Evolutionary conservation across 2,113 vertebrate genomes (phyloP).

Genomic region (Loxodonta africana): DNA sequence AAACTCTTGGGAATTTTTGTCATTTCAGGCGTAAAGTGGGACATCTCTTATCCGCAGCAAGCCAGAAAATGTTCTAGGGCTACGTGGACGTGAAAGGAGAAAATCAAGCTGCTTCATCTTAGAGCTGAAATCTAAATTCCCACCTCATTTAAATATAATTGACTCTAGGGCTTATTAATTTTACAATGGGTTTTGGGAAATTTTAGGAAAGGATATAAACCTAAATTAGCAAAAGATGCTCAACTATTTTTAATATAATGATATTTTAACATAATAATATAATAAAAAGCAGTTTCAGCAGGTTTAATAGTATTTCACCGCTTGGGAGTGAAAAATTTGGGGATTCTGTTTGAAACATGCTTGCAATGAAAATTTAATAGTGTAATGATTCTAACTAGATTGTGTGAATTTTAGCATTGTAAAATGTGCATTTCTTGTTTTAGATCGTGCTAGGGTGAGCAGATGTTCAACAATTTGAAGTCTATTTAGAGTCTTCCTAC

Average conservation of each 20-base stretch:
- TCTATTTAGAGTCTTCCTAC: constrained; percentile 83
- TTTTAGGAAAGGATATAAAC: constrained; percentile 29
- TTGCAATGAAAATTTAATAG: constrained; percentile 61
- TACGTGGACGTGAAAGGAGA: background rate
- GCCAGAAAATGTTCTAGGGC: background rate
- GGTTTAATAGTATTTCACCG: constrained; percentile 25
- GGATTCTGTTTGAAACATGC: constrained; percentile 45
- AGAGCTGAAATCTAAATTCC: constrained; percentile 48
- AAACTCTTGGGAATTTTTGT: constrained; percentile 10
- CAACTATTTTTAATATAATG: constrained; percentile 50
- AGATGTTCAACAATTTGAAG: constrained; percentile 82
- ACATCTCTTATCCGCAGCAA: background rate
- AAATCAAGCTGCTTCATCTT: background rate
- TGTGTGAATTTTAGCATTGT: constrained; percentile 71
- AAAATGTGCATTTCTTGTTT: constrained; percentile 65
- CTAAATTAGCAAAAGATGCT: constrained; percentile 40
- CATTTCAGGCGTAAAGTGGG: background rate
- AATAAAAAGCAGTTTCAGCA: background rate
- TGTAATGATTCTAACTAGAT: constrained; percentile 74
- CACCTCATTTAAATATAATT: constrained; percentile 60
- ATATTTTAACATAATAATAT: background rate
- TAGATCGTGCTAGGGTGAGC: constrained; percentile 69
- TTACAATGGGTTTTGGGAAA: constrained; percentile 48
- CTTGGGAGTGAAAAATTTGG: constrained; percentile 56
- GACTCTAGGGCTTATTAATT: constrained; percentile 37